These are phyloP conservation scores for Drosophila meridiana DNA, from an alignment of 2,888 invertebrate species.

Conservation along the genomic window DNA sequence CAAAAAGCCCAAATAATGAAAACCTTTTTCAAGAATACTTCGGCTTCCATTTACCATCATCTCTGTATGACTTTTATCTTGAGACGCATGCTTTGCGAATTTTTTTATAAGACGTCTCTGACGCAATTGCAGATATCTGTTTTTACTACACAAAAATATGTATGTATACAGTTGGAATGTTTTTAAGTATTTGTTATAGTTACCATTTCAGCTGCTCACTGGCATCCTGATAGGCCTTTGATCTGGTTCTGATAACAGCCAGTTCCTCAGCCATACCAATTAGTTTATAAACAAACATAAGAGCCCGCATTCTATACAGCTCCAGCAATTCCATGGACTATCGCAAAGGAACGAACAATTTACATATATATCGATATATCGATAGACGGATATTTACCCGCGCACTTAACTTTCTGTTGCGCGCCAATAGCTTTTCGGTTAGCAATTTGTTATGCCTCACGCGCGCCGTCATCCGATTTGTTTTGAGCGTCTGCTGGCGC, in stretches of 20 bases:
- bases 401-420: conserved; percentile 15
- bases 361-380: background rate
- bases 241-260: background rate
- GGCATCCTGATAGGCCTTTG: conserved; percentile 1
- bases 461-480: background rate
- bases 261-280: conserved; percentile 22
- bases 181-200: background rate
- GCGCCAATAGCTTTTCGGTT: background rate
- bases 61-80: background rate
- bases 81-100: background rate
- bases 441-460: conserved; percentile 3
- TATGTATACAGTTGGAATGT: background rate
- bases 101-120: conserved; percentile 2
- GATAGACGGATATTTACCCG: conserved; percentile 20
- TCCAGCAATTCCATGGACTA: conserved; percentile 10
- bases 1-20: conserved; percentile 13
- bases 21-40: background rate
- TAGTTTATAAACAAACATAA: conserved; percentile 18
- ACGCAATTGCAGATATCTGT: conserved; percentile 12
- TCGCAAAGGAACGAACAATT: background rate
- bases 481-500: background rate
- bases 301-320: conserved; percentile 13
- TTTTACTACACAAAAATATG: background rate
- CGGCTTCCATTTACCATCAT: no score
- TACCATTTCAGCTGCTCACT: conserved; percentile 12